phyloP scores from a whole-genome alignment of 2,113 vertebrate genomes.

The Anolis sagrei region DNA sequence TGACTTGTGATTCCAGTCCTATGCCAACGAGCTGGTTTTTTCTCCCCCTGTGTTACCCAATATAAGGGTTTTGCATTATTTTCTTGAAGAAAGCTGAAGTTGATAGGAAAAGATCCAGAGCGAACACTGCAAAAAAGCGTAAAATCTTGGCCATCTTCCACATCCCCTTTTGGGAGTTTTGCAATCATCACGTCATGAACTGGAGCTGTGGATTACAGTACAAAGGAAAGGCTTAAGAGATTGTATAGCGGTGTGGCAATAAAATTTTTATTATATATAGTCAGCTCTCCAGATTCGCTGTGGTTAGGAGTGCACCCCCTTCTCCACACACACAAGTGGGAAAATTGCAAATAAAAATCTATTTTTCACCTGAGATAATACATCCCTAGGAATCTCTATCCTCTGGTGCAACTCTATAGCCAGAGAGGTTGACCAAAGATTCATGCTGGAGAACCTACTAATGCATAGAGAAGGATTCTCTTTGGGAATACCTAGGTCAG shows the following conservation, averaged over 20 bases:
- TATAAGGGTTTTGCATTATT: conserved; percentile 20
- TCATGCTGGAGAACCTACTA: no score
- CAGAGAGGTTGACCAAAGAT: no score
- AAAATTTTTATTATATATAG: conserved; percentile 28
- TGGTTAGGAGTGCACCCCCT: no score
- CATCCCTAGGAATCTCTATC: no score
- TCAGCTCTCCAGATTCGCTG: no score
- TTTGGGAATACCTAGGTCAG: no score
- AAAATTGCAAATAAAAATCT: no score
- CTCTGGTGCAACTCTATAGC: no score
- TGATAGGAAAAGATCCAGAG: conserved; percentile 68
- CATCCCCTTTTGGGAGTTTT: conserved; percentile 21
- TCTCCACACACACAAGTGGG: no score
- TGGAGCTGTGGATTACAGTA: conserved; percentile 53
- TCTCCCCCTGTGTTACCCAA: background rate
- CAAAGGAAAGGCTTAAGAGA: conserved; percentile 29
- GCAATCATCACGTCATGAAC: conserved; percentile 50
- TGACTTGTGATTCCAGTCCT: conserved; percentile 48
- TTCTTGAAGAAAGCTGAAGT: conserved; percentile 66
- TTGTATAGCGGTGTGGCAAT: conserved; percentile 8
- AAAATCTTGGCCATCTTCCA: conserved; percentile 59
- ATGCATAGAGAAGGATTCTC: no score
- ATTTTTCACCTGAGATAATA: no score
- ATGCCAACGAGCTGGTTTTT: background rate
- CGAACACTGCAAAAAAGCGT: conserved; percentile 58